These are phyloP conservation scores for Microtus montanus DNA, from an alignment of 2,113 vertebrate genomes.

Conservation along the genomic window DNA sequence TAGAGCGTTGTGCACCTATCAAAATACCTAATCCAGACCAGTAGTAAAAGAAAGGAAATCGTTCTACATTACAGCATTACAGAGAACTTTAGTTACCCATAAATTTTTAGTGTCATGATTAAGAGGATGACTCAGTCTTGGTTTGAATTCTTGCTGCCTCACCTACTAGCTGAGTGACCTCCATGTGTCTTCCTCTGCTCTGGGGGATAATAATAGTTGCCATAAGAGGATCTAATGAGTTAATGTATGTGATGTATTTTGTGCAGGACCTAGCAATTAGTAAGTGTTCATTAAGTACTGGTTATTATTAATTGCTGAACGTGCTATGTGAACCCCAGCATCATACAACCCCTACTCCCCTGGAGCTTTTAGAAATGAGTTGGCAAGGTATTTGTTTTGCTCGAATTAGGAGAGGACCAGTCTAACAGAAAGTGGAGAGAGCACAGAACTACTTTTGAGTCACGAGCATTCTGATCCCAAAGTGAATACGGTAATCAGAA, in stretches of 20 bases:
- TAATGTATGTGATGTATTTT: conserved; percentile 56
- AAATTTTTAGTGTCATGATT: conserved; percentile 1
- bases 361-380: conserved; percentile 28
- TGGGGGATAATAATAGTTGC: conserved; percentile 41
- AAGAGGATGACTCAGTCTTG: not conserved
- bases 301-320: conserved; percentile 57
- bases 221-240: conserved; percentile 49
- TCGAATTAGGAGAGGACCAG: not conserved
- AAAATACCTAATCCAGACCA: not conserved
- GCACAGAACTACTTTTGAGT: conserved; percentile 1
- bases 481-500: conserved; percentile 24
- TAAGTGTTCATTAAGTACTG: conserved; percentile 48
- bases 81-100: conserved; percentile 28
- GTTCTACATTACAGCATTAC: not conserved
- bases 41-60: conserved; percentile 23
- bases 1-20: not conserved
- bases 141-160: conserved; percentile 11
- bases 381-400: not conserved
- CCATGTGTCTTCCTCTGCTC: conserved; percentile 33
- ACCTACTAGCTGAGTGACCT: conserved; percentile 37
- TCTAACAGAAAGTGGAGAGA: not conserved
- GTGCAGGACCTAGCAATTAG: conserved; percentile 42
- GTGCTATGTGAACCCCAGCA: not conserved
- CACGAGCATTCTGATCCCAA: conserved; percentile 5
- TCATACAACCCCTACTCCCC: not conserved